phyloP scores from a whole-genome alignment of 2,888 invertebrate genomes.

The Micoletzkya japonica region DNA sequence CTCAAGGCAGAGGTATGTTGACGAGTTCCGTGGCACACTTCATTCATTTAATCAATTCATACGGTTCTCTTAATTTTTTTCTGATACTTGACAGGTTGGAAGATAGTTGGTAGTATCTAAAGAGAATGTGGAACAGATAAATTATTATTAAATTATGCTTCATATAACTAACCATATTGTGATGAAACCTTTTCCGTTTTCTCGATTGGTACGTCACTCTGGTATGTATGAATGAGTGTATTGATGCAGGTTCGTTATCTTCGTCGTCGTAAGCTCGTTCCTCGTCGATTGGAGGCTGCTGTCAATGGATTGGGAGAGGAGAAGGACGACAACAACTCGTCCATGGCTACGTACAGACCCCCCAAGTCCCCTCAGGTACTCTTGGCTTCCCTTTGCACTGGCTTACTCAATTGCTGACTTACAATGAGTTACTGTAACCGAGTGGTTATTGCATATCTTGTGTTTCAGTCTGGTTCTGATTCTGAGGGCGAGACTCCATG shows the following conservation, averaged over 20 bases:
- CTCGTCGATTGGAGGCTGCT: slow-evolving; percentile 35
- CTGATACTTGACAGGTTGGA: too few species aligned
- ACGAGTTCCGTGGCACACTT: too few species aligned
- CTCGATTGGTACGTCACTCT: too few species aligned
- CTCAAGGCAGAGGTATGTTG: slow-evolving; percentile 43
- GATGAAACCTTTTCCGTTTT: too few species aligned
- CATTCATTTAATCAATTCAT: too few species aligned
- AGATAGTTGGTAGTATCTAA: too few species aligned
- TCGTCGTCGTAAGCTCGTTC: slow-evolving; percentile 54
- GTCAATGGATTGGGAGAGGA: slow-evolving; percentile 15
- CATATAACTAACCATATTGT: too few species aligned
- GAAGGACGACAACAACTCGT: slow-evolving; percentile 7
- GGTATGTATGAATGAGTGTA: neutral
- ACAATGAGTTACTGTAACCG: too few species aligned
- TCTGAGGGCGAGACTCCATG: slow-evolving; percentile 24
- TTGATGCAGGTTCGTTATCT: slow-evolving; percentile 47
- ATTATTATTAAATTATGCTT: too few species aligned
- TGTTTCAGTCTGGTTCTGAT: slow-evolving; percentile 23
- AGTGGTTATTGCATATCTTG: too few species aligned
- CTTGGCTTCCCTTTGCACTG: neutral
- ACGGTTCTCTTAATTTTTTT: too few species aligned
- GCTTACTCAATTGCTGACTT: neutral
- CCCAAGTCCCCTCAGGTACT: slow-evolving; percentile 24
- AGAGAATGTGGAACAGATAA: too few species aligned
- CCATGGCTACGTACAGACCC: slow-evolving; percentile 21